Base-by-base conservation (phyloP, 2,888 invertebrate genomes). In the Eupeodes luniger region DNA sequence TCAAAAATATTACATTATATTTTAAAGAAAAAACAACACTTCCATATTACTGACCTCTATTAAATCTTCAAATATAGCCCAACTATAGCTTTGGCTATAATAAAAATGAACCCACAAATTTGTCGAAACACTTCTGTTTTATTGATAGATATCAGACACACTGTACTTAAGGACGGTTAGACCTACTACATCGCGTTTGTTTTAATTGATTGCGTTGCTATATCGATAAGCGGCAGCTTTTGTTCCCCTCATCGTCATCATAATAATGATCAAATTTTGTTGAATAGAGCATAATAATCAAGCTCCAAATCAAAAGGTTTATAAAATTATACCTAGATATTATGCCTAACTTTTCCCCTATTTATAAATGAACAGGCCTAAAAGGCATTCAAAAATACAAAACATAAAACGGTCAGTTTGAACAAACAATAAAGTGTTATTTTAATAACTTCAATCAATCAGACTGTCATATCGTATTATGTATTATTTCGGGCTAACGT, bases 381-480 rank as follows among this genome's bases (percentile, higher is more conserved):
- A 61, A 61, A 76, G 47, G 69, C 14, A 69, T 70, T 78, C 12
- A 47, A 19, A 47, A 47, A 11, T 53, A 62, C 40, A 9, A 40
- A 40, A 27, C 9, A 19, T 34, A 27, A 49, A 12, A n/a, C 16
- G 27, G 5, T 16, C 14, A 1, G 10, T 70, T 57, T 70, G 49
- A 36, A 16, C 67, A 79, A 62, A 79, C 64, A 72, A 59, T 12
- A 75, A 59, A 61, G 44, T 44, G 70, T 47, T 72, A 0, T 47
- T 80, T 47, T 55, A 75, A 81, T 67, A 61, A 16, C 10, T 64
- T 16, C 53, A 70, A 80, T 72, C 53, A 80, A 72, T 80, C 55
- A 80, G 53, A 55, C n/a, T 44, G 70, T 55, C 53, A 62, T 55
- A 57, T 44, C 19, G 10, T 12, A 27, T 81, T 47, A 51, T 27